Percentiles rank a stretch among this genome's conserved stretches.
These are phyloP conservation scores for Schizaphis graminum DNA, from an alignment of 2,888 invertebrate genomes.

Conservation along the genomic window DNA sequence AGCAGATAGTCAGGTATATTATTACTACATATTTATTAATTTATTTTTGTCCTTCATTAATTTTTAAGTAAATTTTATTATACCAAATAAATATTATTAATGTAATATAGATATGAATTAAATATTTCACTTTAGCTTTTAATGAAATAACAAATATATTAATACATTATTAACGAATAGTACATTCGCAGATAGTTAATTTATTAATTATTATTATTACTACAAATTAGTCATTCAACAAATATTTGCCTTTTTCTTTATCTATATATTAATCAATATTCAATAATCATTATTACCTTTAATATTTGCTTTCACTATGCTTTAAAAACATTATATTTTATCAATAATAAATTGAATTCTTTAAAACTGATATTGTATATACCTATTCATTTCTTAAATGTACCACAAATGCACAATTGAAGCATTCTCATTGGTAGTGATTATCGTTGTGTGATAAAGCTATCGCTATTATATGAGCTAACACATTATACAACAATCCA, in stretches of 20 bases:
- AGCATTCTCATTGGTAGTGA: neutral
- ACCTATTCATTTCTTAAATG: neutral
- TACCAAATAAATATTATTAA: neutral
- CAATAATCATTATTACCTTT: neutral
- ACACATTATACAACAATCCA: constrained; percentile 24
- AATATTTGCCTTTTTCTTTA: neutral
- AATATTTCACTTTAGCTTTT: neutral
- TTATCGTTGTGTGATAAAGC: neutral
- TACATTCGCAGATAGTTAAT: neutral
- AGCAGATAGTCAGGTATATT: constrained; percentile 37
- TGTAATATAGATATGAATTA: neutral
- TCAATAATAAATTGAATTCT: neutral
- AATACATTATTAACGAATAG: neutral
- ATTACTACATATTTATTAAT: neutral
- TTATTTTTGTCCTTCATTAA: too few species aligned
- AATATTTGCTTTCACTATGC: neutral
- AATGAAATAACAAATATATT: neutral
- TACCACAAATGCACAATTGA: neutral
- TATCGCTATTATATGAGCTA: constrained; percentile 9
- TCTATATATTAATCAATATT: neutral
- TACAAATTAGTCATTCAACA: constrained; percentile 12
- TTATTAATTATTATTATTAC: neutral
- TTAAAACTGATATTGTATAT: neutral
- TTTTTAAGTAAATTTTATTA: neutral
- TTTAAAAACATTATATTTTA: neutral